Base-by-base conservation (phyloP, 2,888 invertebrate species). In the Oscheius sp. region DNA sequence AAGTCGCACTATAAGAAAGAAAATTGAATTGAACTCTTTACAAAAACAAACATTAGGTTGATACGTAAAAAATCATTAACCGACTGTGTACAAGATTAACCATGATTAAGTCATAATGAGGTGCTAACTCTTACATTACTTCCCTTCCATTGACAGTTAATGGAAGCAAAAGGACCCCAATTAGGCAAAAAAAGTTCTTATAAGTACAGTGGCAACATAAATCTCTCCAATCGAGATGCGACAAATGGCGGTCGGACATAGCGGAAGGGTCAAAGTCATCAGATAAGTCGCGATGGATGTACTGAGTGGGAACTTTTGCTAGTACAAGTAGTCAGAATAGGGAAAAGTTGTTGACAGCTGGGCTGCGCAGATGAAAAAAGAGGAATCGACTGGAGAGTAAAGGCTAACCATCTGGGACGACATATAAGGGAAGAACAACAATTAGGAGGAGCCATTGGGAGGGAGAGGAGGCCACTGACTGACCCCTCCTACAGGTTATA, bases 241-340 rank as follows among this genome's bases (percentile, higher is more conserved):
- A 41, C 41, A 20, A 24, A 47, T 20, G 47, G 54, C 54, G 54
- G 54, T 54, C 54, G 32, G n/a, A n/a, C n/a, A n/a, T n/a, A 22
- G 32, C 54, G 54, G 54, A 54, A 54, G 22, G 54, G 54, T 54
- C 54, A 54, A 54, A 54, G 54, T 54, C 54, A 54, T 54, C 54
- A 54, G 54, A 54, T 54, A 54, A 54, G 32, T 26, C 30, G 26
- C 51, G 51, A 30, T 22, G 49, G 26, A 6, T 20, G 9, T 9
- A 26, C 24, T 9, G 3, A 30, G 30, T 28, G 51, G 51, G 51
- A 14, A 36, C 36, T 36, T 14, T 36, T 36, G 8, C 14, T 36
- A 14, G 36, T 9, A 14, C 8, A 14, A 36, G 36, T 36, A 9
- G 36, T 36, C 14, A 36, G 36, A 14, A 36, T 8, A 14, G 36